Conservation (phyloP, 1,140 invertebrate genomes). For the Gonioctena quinquepunctata region DNA sequence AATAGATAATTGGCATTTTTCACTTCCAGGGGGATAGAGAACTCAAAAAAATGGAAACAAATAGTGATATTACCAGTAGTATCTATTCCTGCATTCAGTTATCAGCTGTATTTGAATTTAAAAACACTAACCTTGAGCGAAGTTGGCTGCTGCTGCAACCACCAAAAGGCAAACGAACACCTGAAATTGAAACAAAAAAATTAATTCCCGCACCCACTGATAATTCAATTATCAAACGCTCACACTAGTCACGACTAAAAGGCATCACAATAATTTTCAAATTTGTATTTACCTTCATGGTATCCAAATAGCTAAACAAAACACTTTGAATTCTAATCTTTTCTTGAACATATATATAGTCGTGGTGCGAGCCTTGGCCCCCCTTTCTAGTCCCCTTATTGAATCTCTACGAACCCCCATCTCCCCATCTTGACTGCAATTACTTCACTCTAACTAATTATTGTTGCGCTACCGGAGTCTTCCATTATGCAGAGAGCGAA, state of each 20-base stretch:
- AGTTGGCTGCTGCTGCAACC: conserved; percentile 28
- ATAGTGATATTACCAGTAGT: too few relatives aligned
- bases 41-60: too few relatives aligned
- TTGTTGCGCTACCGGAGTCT: not conserved
- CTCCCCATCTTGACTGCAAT: not conserved
- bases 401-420: not conserved
- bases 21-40: too few relatives aligned
- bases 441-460: not conserved
- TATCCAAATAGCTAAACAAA: not conserved
- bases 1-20: too few relatives aligned
- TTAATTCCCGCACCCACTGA: not conserved
- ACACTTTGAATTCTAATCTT: not conserved
- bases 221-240: not conserved
- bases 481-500: not conserved
- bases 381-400: not conserved
- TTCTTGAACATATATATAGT: not conserved
- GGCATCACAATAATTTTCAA: not conserved
- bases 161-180: conserved; percentile 40
- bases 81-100: too few relatives aligned
- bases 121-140: conserved; percentile 32
- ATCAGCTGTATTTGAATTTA: too few relatives aligned
- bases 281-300: not conserved
- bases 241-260: not conserved
- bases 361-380: not conserved
- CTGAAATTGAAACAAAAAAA: conserved; percentile 25